These are phyloP conservation scores for Zosterops hypoxanthus DNA, from an alignment of 2,113 vertebrate species.

Conservation along the genomic window DNA sequence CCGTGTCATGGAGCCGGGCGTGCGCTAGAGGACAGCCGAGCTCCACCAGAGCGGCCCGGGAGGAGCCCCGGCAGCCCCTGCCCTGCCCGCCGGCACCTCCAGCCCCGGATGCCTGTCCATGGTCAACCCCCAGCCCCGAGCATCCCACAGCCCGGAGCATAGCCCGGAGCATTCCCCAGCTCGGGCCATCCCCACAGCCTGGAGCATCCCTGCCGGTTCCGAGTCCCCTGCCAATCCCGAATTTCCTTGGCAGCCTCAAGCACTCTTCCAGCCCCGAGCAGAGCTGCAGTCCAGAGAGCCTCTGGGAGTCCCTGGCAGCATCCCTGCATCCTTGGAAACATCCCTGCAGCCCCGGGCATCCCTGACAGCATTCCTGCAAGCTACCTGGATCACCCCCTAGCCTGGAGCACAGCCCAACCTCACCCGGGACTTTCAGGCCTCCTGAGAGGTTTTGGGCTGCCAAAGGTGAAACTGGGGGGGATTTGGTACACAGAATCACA, in stretches of 20 bases:
- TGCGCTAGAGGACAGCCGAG: constrained; percentile 56
- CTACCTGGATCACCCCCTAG: not conserved
- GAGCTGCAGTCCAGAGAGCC: not conserved
- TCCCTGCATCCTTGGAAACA: not conserved
- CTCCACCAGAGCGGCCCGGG: not conserved
- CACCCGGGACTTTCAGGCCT: not conserved
- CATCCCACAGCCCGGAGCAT: not conserved
- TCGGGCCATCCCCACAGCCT: not conserved
- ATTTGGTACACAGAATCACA: not conserved
- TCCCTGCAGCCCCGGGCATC: not conserved
- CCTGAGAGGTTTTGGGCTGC: not conserved
- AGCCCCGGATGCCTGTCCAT: not conserved
- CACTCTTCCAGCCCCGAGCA: not conserved
- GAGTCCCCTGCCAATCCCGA: not conserved
- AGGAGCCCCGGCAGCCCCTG: not conserved
- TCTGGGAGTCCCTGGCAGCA: not conserved
- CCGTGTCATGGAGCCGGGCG: not conserved
- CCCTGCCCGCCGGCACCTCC: not conserved
- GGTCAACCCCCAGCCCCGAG: not conserved
- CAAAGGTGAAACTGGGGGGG: not conserved
- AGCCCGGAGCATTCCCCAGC: not conserved
- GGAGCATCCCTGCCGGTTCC: not conserved
- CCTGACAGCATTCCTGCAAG: not conserved
- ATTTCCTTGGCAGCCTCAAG: not conserved
- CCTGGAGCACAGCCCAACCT: not conserved